A percentile compares a stretch with the other conserved stretches of the same genome.
phyloP scores from a whole-genome alignment of 2,888 invertebrate genomes.

The Melipona beecheii region DNA sequence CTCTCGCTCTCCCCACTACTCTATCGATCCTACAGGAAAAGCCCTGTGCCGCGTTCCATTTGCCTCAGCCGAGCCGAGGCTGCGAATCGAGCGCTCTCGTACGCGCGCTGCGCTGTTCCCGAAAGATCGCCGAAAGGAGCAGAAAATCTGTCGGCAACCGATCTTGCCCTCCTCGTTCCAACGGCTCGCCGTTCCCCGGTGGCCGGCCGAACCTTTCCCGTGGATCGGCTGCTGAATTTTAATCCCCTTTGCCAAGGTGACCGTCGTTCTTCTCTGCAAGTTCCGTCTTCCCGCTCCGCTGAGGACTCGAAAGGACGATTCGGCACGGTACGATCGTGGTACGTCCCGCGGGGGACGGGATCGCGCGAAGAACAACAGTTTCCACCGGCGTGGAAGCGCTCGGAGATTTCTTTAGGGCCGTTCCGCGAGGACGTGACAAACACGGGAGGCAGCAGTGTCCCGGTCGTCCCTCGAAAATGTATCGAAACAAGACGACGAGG shows the following conservation, averaged over 20 bases:
- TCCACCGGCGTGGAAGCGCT: neutral
- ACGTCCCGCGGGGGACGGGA: neutral
- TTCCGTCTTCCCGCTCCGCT: too few relatives aligned
- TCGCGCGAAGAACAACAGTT: neutral
- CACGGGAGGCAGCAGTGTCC: neutral
- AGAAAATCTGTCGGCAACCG: conserved; percentile 48
- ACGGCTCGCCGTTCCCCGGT: conserved; percentile 33
- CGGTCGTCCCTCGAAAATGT: neutral
- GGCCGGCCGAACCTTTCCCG: conserved; percentile 31
- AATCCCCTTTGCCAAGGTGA: conserved; percentile 14
- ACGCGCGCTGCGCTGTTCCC: conserved; percentile 39
- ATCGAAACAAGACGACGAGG: conserved; percentile 12
- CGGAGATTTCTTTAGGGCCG: neutral
- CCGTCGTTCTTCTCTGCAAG: too few relatives aligned
- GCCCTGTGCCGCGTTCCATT: conserved; percentile 71
- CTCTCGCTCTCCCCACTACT: conserved; percentile 71
- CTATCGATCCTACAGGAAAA: conserved; percentile 78
- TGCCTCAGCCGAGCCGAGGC: conserved; percentile 68
- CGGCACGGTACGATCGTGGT: neutral
- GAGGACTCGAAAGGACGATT: neutral
- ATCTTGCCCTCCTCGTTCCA: conserved; percentile 22
- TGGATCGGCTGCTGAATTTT: conserved; percentile 39
- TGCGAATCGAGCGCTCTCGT: conserved; percentile 63
- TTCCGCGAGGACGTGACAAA: neutral
- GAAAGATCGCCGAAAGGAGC: conserved; percentile 45